phyloP scores from a whole-genome alignment of 30 jellyfish, hydroid and myxozoan genomes.

The Haliclystus octoradiatus region DNA sequence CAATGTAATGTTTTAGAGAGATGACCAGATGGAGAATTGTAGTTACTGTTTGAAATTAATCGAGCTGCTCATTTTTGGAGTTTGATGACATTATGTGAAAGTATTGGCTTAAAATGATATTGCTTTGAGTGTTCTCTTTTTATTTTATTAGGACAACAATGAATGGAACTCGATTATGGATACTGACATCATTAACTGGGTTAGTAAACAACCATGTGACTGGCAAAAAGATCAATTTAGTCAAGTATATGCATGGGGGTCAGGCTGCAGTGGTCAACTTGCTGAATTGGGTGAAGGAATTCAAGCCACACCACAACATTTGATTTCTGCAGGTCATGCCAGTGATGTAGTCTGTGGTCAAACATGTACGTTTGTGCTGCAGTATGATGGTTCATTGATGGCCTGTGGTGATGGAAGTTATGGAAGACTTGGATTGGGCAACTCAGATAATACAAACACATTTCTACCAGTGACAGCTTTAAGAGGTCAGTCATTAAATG shows the following conservation, averaged over 20 bases:
- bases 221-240: slow-evolving; percentile 71
- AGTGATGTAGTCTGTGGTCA: slow-evolving; percentile 85
- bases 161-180: slow-evolving; percentile 70
- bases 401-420: slow-evolving; percentile 93
- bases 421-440: slow-evolving; percentile 92
- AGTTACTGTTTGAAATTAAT: too few relatives aligned
- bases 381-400: slow-evolving; percentile 55
- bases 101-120: too few relatives aligned
- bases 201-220: slow-evolving; percentile 48
- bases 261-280: slow-evolving; percentile 74
- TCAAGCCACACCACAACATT: slow-evolving; percentile 32
- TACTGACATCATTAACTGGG: slow-evolving; percentile 70
- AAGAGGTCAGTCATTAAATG: slow-evolving; percentile 32
- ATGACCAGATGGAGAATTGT: too few relatives aligned
- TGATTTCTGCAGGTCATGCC: slow-evolving; percentile 45
- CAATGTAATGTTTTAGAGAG: too few relatives aligned
- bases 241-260: slow-evolving; percentile 76
- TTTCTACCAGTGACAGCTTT: slow-evolving; percentile 57
- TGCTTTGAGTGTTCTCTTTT: too few relatives aligned
- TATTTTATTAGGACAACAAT: slow-evolving; percentile 31
- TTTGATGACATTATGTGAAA: too few relatives aligned
- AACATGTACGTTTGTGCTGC: slow-evolving; percentile 77
- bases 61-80: too few relatives aligned
- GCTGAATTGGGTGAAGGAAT: slow-evolving; percentile 40
- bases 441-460: slow-evolving; percentile 64